Conservation (phyloP, 1,140 invertebrate species). For the Cotesia glomerata region DNA sequence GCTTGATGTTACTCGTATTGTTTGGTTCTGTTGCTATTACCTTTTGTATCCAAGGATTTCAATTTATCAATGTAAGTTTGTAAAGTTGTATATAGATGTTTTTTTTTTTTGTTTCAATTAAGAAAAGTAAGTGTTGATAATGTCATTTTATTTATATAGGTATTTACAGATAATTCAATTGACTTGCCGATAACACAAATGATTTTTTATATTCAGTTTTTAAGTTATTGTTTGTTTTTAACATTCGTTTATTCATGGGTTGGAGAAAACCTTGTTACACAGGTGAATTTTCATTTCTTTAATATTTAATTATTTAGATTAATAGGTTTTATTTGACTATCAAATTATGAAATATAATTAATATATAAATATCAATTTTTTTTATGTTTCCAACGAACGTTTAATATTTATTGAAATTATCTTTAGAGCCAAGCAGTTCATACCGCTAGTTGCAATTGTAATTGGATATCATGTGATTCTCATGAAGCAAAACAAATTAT, state of each 20-base stretch:
- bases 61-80: background rate
- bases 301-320: background rate
- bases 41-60: slow-evolving; percentile 10
- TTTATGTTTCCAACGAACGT: too few species aligned
- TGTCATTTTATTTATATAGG: background rate
- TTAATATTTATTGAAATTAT: background rate
- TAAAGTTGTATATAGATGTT: background rate
- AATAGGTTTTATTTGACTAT: too few species aligned
- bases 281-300: background rate
- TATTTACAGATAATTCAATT: background rate
- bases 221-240: slow-evolving; percentile 10
- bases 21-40: background rate
- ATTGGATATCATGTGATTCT: slow-evolving; percentile 6
- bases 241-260: slow-evolving; percentile 23
- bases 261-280: slow-evolving; percentile 8
- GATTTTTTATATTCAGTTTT: background rate
- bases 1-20: slow-evolving; percentile 2
- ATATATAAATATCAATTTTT: too few species aligned
- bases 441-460: slow-evolving; percentile 5
- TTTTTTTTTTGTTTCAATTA: background rate
- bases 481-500: slow-evolving; percentile 7
- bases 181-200: background rate
- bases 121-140: background rate
- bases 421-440: background rate
- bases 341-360: too few species aligned